Base-by-base conservation (phyloP, 2,888 invertebrate species). In the Troides aeacus region DNA sequence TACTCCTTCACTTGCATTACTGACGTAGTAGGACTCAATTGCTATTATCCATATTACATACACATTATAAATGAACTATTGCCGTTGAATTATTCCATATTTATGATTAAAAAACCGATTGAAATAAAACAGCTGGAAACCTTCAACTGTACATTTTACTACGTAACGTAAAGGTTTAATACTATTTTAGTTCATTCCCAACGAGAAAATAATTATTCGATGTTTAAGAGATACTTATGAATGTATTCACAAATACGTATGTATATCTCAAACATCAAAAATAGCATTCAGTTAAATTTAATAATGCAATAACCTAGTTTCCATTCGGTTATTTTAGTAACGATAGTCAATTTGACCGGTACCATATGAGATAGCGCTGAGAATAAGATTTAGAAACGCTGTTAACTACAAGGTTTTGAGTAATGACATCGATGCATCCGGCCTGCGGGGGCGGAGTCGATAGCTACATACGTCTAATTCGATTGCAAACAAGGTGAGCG, bases 371-470 rank as follows among this genome's bases (percentile, higher is more conserved):
- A 75, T 78, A 78, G 73, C 74, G 75, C 75, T 75, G 75, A 66
- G 76, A 83, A 80, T 82, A 76, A 85, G 84, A 85, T 83, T 85
- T 87, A 84, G 83, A 80, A 86, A 85, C 84, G 84, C 77, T 80
- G 78, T 82, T 81, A 81, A 78, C 82, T 83, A 82, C 81, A 83
- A 83, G 81, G 87, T 85, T 86, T 87, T 83, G 82, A 80, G 83
- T 81, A 87, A 86, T 87, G 88, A 90, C 87, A 88, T 83, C 83
- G 82, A 85, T 88, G 89, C 88, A 88, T 85, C 83, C 85, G 70
- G 84, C 81, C 78, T 80, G 83, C 81, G 81, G 81, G 88, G 88
- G 87, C 87, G 86, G 85, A 81, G 84, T 82, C 84, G 75, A 77
- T 73, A 77, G 74, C 82, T 82, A 75, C 30, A 30, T 30, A 30